Evolutionary conservation across 2,113 vertebrate species (phyloP).

Genomic region (Nycticorax nycticorax): DNA sequence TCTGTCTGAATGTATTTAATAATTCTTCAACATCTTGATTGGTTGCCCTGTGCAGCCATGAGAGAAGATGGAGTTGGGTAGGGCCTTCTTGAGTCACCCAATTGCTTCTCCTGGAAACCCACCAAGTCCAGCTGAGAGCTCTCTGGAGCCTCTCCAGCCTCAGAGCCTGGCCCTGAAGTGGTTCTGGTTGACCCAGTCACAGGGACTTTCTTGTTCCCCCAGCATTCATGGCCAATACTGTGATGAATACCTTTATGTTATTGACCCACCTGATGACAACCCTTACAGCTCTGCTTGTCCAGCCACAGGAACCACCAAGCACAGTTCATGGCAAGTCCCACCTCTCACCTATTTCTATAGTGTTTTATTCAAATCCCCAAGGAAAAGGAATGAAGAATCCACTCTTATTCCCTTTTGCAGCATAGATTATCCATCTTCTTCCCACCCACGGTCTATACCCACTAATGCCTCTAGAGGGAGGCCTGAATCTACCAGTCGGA

Average conservation of each 20-base stretch:
- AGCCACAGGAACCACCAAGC: not conserved
- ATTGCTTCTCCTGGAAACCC: not conserved
- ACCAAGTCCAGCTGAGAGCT: not conserved
- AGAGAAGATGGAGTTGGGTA: not conserved
- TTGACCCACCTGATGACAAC: not conserved
- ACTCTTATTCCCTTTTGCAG: too few relatives aligned
- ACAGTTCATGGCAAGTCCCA: not conserved
- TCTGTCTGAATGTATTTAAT: not conserved
- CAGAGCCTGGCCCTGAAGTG: not conserved
- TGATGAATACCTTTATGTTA: not conserved
- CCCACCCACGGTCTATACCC: not conserved
- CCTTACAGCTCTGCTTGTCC: not conserved
- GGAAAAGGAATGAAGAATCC: not conserved
- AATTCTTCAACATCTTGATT: not conserved
- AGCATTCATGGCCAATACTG: not conserved
- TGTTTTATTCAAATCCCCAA: not conserved
- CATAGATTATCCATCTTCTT: fast-evolving
- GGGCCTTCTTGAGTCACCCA: not conserved
- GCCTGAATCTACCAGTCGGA: not conserved
- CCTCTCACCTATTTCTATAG: not conserved
- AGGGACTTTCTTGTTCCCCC: not conserved
- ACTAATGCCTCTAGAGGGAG: constrained; percentile 42
- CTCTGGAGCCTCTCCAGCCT: not conserved
- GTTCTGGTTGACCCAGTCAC: not conserved
- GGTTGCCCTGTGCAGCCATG: not conserved